Conservation (phyloP, 2,113 vertebrate genomes). For the Anser cygnoides region DNA sequence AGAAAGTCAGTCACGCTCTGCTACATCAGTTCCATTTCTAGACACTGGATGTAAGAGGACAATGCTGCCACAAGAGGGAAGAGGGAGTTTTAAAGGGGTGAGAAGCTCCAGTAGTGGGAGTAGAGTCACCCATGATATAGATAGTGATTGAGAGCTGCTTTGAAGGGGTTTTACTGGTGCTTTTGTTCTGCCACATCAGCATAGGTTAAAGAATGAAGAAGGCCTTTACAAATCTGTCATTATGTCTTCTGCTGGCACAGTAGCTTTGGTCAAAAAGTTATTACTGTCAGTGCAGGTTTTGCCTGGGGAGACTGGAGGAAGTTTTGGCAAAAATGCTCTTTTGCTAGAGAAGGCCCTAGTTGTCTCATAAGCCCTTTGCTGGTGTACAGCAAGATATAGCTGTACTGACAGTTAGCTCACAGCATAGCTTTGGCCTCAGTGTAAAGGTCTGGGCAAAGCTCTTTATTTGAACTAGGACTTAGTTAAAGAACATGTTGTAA, state of each 20-base stretch:
- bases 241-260: background rate
- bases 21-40: fast-evolving
- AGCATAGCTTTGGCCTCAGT: background rate
- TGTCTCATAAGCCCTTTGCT: background rate
- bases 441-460: conserved; percentile 16
- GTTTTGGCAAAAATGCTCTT: background rate
- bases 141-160: background rate
- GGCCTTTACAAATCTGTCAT: background rate
- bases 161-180: background rate
- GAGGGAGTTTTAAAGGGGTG: background rate
- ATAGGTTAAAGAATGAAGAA: background rate
- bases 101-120: background rate
- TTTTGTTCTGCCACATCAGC: background rate
- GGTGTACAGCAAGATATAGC: background rate
- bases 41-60: too few relatives aligned
- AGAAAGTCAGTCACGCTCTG: background rate
- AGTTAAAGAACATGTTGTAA: conserved; percentile 15
- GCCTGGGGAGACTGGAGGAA: background rate
- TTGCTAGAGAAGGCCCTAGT: background rate
- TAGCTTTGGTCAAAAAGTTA: background rate
- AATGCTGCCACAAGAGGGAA: fast-evolving
- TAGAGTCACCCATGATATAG: too few relatives aligned
- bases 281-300: background rate
- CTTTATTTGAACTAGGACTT: conserved; percentile 1
- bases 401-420: background rate